Conservation (phyloP, 2,888 invertebrate species). For the Lepidocyrtinus sp. region DNA sequence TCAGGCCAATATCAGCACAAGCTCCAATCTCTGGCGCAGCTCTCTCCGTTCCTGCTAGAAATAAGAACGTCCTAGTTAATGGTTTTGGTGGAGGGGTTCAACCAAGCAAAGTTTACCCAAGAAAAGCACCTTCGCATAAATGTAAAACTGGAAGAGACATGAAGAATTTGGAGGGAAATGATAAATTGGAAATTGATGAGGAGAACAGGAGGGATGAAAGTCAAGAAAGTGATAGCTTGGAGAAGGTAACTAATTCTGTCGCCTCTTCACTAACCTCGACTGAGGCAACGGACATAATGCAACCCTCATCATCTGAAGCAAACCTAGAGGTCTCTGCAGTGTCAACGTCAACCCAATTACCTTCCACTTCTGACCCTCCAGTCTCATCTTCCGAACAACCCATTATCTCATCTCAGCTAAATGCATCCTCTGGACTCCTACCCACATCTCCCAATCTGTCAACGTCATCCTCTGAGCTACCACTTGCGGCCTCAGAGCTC, state of each 20-base stretch:
- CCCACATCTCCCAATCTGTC: background rate
- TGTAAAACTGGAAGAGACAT: background rate
- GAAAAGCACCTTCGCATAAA: background rate
- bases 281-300: too few species aligned
- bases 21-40: slow-evolving; percentile 14
- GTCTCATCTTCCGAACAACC: background rate
- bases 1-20: background rate
- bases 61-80: slow-evolving; percentile 30
- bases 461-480: background rate
- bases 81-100: slow-evolving; percentile 27
- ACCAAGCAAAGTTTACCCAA: background rate
- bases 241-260: background rate
- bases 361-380: background rate
- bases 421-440: background rate
- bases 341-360: background rate
- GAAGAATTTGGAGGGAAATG: too few species aligned
- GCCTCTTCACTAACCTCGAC: background rate
- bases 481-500: background rate
- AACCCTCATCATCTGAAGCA: background rate
- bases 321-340: background rate
- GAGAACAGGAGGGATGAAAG: background rate
- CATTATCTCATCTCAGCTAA: too few species aligned
- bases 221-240: background rate
- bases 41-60: slow-evolving; percentile 10
- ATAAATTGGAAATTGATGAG: background rate